Conservation (phyloP, 2,888 invertebrate genomes). For the Tuta absoluta region DNA sequence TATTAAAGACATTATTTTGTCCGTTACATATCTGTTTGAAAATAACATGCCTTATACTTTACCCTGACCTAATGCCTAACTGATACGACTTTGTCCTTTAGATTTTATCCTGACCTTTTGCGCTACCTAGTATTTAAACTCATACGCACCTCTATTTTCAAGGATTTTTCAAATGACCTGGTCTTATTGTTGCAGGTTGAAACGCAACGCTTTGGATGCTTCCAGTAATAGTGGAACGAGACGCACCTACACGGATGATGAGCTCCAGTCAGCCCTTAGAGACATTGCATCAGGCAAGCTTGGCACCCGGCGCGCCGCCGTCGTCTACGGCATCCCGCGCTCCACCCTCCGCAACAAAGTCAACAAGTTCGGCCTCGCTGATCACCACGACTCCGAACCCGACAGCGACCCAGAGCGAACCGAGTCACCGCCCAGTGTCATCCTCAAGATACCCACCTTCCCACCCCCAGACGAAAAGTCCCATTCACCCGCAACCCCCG, state of each 20-base stretch:
- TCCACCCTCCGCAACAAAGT: constrained; percentile 98
- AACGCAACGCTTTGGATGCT: constrained; percentile 58
- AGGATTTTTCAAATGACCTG: neutral
- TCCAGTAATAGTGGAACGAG: constrained; percentile 82
- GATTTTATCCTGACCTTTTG: no score
- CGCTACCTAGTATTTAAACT: neutral
- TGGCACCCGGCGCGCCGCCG: constrained; percentile 95
- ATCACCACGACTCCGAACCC: constrained; percentile 84
- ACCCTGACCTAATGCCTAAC: no score
- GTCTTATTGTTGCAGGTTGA: constrained; percentile 70
- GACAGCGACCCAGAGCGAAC: constrained; percentile 68
- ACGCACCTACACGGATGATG: constrained; percentile 96
- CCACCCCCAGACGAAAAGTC: constrained; percentile 82
- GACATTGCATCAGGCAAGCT: constrained; percentile 96
- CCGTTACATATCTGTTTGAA: no score
- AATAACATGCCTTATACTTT: no score
- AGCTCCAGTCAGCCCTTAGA: constrained; percentile 94
- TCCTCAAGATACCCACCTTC: constrained; percentile 96
- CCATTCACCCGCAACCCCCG: constrained; percentile 69
- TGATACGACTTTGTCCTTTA: no score
- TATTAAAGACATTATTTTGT: no score
- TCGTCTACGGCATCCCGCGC: constrained; percentile 97
- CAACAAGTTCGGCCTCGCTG: constrained; percentile 87
- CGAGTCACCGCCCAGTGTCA: constrained; percentile 86
- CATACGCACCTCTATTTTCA: neutral